phyloP scores from a whole-genome alignment of 2,888 invertebrate species.

The Tanypteryx hageni region DNA sequence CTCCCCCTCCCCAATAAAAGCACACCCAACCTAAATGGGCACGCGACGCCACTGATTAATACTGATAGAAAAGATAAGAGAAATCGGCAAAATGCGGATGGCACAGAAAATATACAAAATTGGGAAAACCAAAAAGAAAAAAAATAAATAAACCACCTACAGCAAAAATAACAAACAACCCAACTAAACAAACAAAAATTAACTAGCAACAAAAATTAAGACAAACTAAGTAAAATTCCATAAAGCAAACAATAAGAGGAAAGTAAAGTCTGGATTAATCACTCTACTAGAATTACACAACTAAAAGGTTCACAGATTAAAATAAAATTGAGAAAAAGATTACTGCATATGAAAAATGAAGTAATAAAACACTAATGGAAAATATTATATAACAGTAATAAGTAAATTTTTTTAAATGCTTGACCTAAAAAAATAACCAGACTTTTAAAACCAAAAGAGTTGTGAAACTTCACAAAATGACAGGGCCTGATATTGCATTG shows the following conservation, averaged over 20 bases:
- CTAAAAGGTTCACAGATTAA: no score
- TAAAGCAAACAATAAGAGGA: not conserved
- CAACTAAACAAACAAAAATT: conserved; percentile 63
- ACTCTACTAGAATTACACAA: no score
- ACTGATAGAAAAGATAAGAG: no score
- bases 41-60: no score
- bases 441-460: not conserved
- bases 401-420: not conserved
- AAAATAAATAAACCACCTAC: conserved; percentile 65
- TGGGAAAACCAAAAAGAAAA: conserved; percentile 69
- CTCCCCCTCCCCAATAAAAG: no score
- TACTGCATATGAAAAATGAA: not conserved
- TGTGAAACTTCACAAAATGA: not conserved
- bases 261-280: no score
- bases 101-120: conserved; percentile 66
- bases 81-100: conserved; percentile 68
- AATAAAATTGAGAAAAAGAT: no score
- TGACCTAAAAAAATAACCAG: not conserved
- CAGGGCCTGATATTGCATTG: not conserved
- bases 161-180: no score
- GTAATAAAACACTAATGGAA: conserved; percentile 34
- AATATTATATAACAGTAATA: not conserved
- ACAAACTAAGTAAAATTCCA: conserved; percentile 27
- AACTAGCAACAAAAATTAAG: conserved; percentile 38
- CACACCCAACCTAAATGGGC: no score